phyloP scores from a whole-genome alignment of 1,140 invertebrate genomes.

The Eciton burchellii region DNA sequence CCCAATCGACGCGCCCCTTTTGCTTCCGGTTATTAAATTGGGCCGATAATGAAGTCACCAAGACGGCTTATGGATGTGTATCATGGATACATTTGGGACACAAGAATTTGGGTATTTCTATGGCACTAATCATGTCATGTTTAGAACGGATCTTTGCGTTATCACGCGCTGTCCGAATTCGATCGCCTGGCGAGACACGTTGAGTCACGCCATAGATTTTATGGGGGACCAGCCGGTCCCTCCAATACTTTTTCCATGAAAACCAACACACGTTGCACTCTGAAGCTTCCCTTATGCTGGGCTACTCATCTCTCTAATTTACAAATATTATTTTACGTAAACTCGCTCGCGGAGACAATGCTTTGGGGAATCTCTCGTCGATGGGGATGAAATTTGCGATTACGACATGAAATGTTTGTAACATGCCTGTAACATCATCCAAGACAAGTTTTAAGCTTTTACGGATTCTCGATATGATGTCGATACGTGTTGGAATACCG shows the following conservation, averaged over 20 bases:
- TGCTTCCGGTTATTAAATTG: too few relatives aligned
- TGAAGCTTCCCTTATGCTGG: background rate
- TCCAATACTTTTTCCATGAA: background rate
- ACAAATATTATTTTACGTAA: too few relatives aligned
- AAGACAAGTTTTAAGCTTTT: conserved; percentile 38
- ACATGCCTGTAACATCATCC: too few relatives aligned
- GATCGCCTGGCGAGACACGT: background rate
- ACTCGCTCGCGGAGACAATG: too few relatives aligned
- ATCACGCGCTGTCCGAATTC: background rate
- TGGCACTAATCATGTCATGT: background rate
- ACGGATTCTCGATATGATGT: background rate
- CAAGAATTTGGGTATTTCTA: too few relatives aligned
- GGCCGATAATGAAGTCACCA: too few relatives aligned
- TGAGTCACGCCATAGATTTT: conserved; percentile 6
- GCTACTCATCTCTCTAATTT: background rate
- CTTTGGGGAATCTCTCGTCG: too few relatives aligned
- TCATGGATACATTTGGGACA: too few relatives aligned
- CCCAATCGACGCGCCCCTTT: too few relatives aligned
- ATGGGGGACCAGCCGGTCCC: background rate
- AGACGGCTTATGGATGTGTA: too few relatives aligned
- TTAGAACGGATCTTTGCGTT: background rate
- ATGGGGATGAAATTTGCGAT: too few relatives aligned
- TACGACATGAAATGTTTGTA: too few relatives aligned
- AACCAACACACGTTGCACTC: background rate
- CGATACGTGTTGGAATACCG: background rate